Conservation (phyloP, 53 echinoderm and acorn worm species). For the Echinarachnius parma region DNA sequence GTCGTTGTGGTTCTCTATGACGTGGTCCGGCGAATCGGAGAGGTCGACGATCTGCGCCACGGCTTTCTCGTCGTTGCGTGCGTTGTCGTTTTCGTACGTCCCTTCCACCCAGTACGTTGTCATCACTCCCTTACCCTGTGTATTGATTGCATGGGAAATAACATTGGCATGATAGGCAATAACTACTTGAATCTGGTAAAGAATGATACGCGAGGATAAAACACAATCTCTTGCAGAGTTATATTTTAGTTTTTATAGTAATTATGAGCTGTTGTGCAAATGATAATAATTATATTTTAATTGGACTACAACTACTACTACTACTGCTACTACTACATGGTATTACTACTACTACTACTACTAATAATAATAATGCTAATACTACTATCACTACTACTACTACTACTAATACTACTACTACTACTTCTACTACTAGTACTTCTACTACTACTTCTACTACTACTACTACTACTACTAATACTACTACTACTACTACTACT, state of each 20-base stretch:
- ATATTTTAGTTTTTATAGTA: too few species aligned
- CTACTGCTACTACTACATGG: constrained; percentile 4
- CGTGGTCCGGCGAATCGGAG: constrained; percentile 21
- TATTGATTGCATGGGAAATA: too few species aligned
- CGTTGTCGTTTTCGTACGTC: constrained; percentile 27
- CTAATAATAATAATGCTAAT: background rate
- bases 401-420: constrained; percentile 4
- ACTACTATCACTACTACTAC: background rate
- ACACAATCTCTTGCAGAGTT: too few species aligned
- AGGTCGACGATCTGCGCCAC: constrained; percentile 18
- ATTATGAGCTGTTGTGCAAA: too few species aligned
- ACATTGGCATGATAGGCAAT: too few species aligned
- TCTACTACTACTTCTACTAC: constrained; percentile 3
- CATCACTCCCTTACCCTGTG: constrained; percentile 95
- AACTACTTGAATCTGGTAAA: too few species aligned
- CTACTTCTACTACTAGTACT: constrained; percentile 9
- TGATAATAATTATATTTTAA: too few species aligned
- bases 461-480: constrained; percentile 7
- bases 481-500: background rate
- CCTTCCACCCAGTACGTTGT: constrained; percentile 89
- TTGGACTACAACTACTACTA: constrained; percentile 5
- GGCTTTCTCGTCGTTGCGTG: constrained; percentile 11
- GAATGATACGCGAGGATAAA: too few species aligned
- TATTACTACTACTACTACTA: constrained; percentile 6
- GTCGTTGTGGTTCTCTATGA: background rate